These are phyloP conservation scores for Sinocyclocheilus anshuiensis DNA, from an alignment of 2,113 vertebrate genomes.

Conservation along the genomic window DNA sequence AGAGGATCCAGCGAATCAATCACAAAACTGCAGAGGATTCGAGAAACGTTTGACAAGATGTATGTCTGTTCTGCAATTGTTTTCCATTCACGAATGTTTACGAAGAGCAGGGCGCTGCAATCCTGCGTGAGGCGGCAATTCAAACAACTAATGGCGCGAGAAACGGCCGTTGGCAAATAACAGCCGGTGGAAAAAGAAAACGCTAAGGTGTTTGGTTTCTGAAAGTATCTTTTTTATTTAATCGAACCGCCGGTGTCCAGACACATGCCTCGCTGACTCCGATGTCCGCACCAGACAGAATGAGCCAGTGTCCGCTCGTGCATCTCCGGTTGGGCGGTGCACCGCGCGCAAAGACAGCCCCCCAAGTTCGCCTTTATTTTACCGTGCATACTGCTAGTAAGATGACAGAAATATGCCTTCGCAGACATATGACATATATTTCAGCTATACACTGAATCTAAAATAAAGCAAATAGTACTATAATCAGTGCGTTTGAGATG, in stretches of 20 bases:
- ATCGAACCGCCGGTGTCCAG: slow-evolving; percentile 1
- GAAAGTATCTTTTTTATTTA: not conserved
- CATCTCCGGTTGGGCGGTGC: slow-evolving; percentile 52
- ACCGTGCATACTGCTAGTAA: slow-evolving; percentile 20
- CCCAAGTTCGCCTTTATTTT: not conserved
- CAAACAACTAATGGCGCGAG: not conserved
- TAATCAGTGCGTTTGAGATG: not conserved
- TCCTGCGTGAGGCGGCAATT: slow-evolving; percentile 1
- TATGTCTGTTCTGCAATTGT: slow-evolving; percentile 53
- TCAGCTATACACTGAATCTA: not conserved
- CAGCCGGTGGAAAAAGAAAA: not conserved
- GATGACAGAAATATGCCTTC: not conserved
- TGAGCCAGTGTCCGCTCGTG: slow-evolving; percentile 29
- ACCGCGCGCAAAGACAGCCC: slow-evolving; percentile 41
- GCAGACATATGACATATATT: not conserved
- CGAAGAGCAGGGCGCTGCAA: slow-evolving; percentile 16
- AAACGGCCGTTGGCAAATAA: not conserved
- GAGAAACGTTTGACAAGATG: slow-evolving; percentile 25
- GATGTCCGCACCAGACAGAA: slow-evolving; percentile 45
- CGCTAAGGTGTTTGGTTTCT: slow-evolving; percentile 2
- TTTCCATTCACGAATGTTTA: slow-evolving; percentile 70
- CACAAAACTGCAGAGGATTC: slow-evolving; percentile 29
- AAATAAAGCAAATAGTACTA: not conserved
- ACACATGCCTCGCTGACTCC: not conserved
- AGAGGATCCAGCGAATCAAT: slow-evolving; percentile 47